Evolutionary conservation across 2,888 invertebrate genomes (phyloP), one percentile per base, ranked within the genome.

Genomic region (Strigamia transsilvanica): DNA sequence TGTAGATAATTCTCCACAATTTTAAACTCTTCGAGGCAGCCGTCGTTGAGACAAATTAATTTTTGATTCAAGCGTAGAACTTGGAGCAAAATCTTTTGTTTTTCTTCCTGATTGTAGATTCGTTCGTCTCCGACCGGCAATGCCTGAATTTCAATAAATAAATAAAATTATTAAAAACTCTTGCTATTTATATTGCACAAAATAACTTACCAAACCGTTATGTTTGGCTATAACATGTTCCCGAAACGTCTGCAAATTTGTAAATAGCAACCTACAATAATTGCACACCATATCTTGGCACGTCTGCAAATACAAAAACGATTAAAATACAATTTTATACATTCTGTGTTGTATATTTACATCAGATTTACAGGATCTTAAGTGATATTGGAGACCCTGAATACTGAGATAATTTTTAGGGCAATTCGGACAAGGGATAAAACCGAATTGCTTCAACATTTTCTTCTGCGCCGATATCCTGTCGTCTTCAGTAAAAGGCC

Each of bases 141-240:
- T 0, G 79, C 78, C 78, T 78, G 9, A 78, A 38, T 38, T 38
- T 27, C 23, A 73, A 32, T 27, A 78, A 78, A 73, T 9, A 32
- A 73, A n/a, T 27, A 27, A 4, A 32, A 21, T 32, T 6, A 13
- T 15, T 15, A 77, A 21, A 15, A 77, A 77, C n/a, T 77, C 6
- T n/a, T 34, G 13, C 34, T 2, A 78, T 46, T 42, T 42, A 77
- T 21, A 21, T 34, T 23, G 5, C 0, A 12, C 2, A 32, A 21
- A 78, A 27, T 78, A 3, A 32, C 78, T 38, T 78, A 78, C 79
- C 42, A 79, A 79, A 42, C 79, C 79, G 38, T 79, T 79, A 38
- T 79, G 79, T 42, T 41, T 38, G 21, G 79, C 42, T 2, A 79
- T 79, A 42, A 42, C 42, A 23, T 79, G 79, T 12, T 79, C 41